Evolutionary conservation across 1,140 invertebrate genomes (phyloP), one percentile per base, ranked within the genome.

Genomic region (Andricus grossulariae): DNA sequence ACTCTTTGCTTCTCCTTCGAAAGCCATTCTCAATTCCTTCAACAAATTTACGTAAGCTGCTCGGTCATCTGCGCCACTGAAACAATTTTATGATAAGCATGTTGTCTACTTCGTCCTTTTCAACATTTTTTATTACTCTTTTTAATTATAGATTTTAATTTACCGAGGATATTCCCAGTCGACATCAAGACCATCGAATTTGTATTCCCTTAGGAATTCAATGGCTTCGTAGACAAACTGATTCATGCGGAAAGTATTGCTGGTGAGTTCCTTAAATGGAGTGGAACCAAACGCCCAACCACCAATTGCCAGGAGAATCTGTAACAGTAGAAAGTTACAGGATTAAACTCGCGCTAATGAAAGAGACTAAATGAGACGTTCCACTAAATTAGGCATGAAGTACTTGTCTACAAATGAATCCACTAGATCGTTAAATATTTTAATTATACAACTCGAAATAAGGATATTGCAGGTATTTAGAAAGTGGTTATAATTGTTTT

Each of bases 81-180:
- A 82, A 80, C 74, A 80, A 45, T 45, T 45, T 45, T 1, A 45
- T 45, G 39, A 11, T 45, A 45, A 45, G 39, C 0, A 45, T 11
- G 7, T 45, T 45, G 39, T 11, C 1, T 45, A 45, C 39, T 45
- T 1, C 0, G 1, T 45, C 39, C 7, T 45, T 10, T 45, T 45
- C 6, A 45, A 45, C 8, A 10, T 66, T 15, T 16, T 0, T 5
- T 39, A 10, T 60, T 66, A 39, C 6, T 66, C 25, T 66, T 45
- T 11, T 11, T 11, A 45, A 45, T 10, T 1, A 45, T 32, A 16
- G 13, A 39, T 32, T 32, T 32, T 32, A 32, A 32, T 32, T 32
- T 89, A 95, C 94, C 95, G 94, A 4, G 98, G 97, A 91, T 98
- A 98, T 91, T 99, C 97, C 98, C 98, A 99, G 86, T 99, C 97